Evolutionary conservation across 2,888 invertebrate species (phyloP).

Genomic region (Amorpha juglandis): DNA sequence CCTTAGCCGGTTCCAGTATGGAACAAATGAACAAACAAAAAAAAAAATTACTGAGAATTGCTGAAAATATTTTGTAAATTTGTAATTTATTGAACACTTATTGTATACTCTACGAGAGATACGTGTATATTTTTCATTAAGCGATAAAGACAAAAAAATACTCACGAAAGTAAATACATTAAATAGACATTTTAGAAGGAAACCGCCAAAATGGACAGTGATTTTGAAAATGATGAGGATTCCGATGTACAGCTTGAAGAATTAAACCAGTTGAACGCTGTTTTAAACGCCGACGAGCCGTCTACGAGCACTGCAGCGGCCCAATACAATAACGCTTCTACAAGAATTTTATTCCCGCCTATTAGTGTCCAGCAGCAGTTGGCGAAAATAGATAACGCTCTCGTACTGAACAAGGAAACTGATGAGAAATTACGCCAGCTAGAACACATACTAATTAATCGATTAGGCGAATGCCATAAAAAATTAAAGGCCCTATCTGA

Average conservation of each 20-base stretch:
- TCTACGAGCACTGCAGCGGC: constrained; percentile 34
- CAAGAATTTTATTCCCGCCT: constrained; percentile 29
- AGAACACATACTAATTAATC: constrained; percentile 54
- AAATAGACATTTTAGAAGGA: background rate
- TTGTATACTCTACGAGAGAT: too few species aligned
- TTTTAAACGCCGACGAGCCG: constrained; percentile 45
- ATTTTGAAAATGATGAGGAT: constrained; percentile 53
- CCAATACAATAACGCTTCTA: constrained; percentile 32
- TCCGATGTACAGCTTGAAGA: constrained; percentile 50
- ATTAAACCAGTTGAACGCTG: constrained; percentile 47
- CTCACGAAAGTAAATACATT: too few species aligned
- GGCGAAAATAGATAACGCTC: constrained; percentile 53
- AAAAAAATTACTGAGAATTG: too few species aligned
- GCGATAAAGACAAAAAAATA: too few species aligned
- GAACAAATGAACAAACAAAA: too few species aligned
- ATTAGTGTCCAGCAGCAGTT: constrained; percentile 38
- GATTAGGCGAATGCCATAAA: constrained; percentile 63
- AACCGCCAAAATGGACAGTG: constrained; percentile 38
- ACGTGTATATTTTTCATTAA: too few species aligned
- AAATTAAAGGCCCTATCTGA: constrained; percentile 51
- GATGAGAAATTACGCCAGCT: constrained; percentile 61
- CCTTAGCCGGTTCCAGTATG: too few species aligned
- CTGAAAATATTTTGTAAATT: too few species aligned
- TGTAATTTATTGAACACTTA: too few species aligned
- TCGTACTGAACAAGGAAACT: constrained; percentile 67